phyloP scores from a whole-genome alignment of 2,113 vertebrate species.

The Steatornis caripensis region DNA sequence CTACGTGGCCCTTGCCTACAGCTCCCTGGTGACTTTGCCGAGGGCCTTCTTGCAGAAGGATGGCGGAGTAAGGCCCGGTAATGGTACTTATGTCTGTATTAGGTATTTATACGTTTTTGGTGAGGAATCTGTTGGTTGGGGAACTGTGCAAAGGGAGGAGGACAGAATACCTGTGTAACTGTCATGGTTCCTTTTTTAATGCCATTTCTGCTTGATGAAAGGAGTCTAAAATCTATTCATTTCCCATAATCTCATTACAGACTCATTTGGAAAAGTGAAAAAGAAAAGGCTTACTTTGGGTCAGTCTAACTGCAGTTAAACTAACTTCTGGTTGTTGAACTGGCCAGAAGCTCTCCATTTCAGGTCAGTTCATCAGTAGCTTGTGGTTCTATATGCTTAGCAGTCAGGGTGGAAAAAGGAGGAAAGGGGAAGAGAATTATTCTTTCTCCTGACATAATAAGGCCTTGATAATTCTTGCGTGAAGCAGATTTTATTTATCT shows the following conservation, averaged over 20 bases:
- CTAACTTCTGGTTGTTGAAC: neutral
- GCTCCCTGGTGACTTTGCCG: neutral
- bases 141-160: neutral
- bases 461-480: constrained; percentile 51
- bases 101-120: neutral
- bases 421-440: neutral
- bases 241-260: neutral
- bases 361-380: neutral
- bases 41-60: neutral
- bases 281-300: neutral
- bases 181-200: neutral
- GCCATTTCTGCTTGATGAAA: neutral
- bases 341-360: neutral
- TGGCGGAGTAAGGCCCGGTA: neutral
- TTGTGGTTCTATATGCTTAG: neutral
- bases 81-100: neutral
- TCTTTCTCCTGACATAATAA: constrained; percentile 12
- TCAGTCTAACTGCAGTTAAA: neutral
- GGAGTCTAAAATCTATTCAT: neutral
- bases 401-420: neutral
- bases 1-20: neutral
- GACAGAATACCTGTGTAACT: neutral
- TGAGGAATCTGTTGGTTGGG: neutral
- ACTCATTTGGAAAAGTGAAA: neutral
- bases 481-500: constrained; percentile 56